phyloP scores from a whole-genome alignment of 2,113 vertebrate species.

The Pseudorasbora parva region DNA sequence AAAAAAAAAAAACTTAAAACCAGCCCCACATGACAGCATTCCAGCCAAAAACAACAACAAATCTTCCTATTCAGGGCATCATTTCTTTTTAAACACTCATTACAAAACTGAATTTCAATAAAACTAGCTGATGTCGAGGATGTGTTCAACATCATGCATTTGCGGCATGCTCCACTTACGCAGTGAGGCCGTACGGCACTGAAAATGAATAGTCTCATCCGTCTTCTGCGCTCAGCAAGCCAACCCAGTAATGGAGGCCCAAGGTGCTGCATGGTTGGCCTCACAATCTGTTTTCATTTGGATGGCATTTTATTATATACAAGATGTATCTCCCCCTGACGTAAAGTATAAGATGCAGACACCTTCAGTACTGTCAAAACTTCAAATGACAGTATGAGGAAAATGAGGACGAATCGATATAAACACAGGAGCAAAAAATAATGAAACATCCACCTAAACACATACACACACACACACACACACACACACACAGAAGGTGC shows the following conservation, averaged over 20 bases:
- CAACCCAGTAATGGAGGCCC: slow-evolving; percentile 70
- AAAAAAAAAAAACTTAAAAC: no score
- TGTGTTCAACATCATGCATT: slow-evolving; percentile 50
- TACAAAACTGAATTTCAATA: slow-evolving; percentile 26
- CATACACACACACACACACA: slow-evolving; percentile 24
- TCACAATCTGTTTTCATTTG: slow-evolving; percentile 79
- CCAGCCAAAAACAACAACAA: not conserved
- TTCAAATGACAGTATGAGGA: slow-evolving; percentile 57
- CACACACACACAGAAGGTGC: slow-evolving; percentile 18
- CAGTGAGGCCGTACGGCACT: slow-evolving; percentile 54
- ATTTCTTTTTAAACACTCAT: slow-evolving; percentile 7
- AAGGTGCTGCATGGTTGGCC: slow-evolving; percentile 67
- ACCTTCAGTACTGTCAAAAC: slow-evolving; percentile 53
- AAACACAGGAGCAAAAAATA: slow-evolving; percentile 54
- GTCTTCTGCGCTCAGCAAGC: slow-evolving; percentile 67
- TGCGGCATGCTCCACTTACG: slow-evolving; percentile 48
- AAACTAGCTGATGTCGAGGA: slow-evolving; percentile 54
- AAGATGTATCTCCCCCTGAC: slow-evolving; percentile 70
- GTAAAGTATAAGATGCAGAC: slow-evolving; percentile 62
- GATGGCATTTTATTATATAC: slow-evolving; percentile 75
- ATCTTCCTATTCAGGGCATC: not conserved
- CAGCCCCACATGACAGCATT: not conserved
- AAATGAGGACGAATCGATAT: slow-evolving; percentile 80
- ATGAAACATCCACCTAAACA: slow-evolving; percentile 8
- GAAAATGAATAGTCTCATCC: slow-evolving; percentile 71